Conservation (phyloP, 2,888 invertebrate genomes). For the Drosophila phalerata region DNA sequence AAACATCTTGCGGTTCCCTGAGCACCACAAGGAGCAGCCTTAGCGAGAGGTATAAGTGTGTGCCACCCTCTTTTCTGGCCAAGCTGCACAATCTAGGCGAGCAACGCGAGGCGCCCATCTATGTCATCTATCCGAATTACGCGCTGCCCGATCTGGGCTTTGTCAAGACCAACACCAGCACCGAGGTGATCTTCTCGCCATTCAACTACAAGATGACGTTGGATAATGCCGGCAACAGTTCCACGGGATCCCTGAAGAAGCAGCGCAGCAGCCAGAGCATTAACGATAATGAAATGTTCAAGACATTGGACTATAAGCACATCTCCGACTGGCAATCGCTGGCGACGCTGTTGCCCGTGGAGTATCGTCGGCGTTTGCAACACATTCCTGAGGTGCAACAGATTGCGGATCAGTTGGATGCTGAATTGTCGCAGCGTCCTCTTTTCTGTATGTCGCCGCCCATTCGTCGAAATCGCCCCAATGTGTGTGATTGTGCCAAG, state of each 20-base stretch:
- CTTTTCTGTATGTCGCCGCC: constrained; percentile 87
- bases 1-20: constrained; percentile 87
- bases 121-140: constrained; percentile 96
- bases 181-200: constrained; percentile 90
- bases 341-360: constrained; percentile 93
- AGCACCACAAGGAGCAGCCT: constrained; percentile 82
- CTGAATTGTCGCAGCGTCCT: constrained; percentile 86
- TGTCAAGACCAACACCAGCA: constrained; percentile 87
- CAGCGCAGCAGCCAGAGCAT: constrained; percentile 80
- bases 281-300: constrained; percentile 93
- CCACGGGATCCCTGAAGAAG: constrained; percentile 67
- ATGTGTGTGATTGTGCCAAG: constrained; percentile 85
- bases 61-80: constrained; percentile 90
- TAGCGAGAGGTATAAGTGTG: constrained; percentile 87
- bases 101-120: constrained; percentile 90
- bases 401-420: constrained; percentile 85
- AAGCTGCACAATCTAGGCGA: constrained; percentile 89
- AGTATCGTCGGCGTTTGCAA: constrained; percentile 92
- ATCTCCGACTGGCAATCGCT: constrained; percentile 97
- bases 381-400: constrained; percentile 90
- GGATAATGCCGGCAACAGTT: constrained; percentile 49
- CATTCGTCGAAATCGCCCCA: constrained; percentile 87
- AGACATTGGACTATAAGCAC: constrained; percentile 92
- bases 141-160: constrained; percentile 95
- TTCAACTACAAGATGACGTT: constrained; percentile 88